These are phyloP conservation scores for Cataglyphis livida DNA, from an alignment of 2,888 invertebrate genomes.

Conservation along the genomic window DNA sequence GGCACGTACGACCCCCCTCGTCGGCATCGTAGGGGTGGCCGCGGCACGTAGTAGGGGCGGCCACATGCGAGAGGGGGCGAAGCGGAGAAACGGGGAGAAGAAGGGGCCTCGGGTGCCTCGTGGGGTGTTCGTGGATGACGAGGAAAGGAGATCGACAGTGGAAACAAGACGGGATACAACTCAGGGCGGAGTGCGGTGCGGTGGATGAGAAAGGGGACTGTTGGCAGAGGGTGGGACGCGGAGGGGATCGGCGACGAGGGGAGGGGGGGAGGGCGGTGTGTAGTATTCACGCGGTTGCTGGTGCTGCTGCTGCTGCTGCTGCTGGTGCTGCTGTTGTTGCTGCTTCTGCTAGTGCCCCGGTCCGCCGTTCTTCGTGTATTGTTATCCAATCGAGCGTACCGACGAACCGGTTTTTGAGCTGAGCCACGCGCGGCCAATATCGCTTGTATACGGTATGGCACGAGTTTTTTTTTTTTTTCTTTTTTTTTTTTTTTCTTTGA, in stretches of 20 bases:
- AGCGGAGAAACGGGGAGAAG: slow-evolving; percentile 56
- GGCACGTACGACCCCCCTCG: slow-evolving; percentile 68
- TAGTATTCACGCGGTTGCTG: slow-evolving; percentile 75
- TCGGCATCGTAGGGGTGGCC: slow-evolving; percentile 70
- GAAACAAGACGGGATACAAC: slow-evolving; percentile 51
- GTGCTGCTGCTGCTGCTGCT: slow-evolving; percentile 68
- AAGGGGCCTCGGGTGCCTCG: slow-evolving; percentile 60
- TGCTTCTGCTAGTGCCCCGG: slow-evolving; percentile 74
- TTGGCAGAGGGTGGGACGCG: slow-evolving; percentile 6
- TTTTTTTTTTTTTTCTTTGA: not conserved
- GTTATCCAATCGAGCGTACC: slow-evolving; percentile 77
- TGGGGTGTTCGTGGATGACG: slow-evolving; percentile 64
- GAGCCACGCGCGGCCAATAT: slow-evolving; percentile 69
- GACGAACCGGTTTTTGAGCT: slow-evolving; percentile 71
- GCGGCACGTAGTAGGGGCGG: slow-evolving; percentile 74
- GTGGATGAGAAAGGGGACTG: slow-evolving; percentile 33
- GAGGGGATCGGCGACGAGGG: not conserved
- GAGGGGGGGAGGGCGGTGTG: slow-evolving; percentile 46
- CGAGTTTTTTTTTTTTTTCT: slow-evolving; percentile 10
- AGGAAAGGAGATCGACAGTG: slow-evolving; percentile 56
- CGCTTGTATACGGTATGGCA: slow-evolving; percentile 61
- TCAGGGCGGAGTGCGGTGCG: slow-evolving; percentile 27
- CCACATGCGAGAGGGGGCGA: slow-evolving; percentile 61
- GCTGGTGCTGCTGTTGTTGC: slow-evolving; percentile 58
- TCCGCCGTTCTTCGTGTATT: slow-evolving; percentile 75